These are phyloP conservation scores for Carettochelys insculpta DNA, from an alignment of 2,113 vertebrate genomes.

Conservation along the genomic window DNA sequence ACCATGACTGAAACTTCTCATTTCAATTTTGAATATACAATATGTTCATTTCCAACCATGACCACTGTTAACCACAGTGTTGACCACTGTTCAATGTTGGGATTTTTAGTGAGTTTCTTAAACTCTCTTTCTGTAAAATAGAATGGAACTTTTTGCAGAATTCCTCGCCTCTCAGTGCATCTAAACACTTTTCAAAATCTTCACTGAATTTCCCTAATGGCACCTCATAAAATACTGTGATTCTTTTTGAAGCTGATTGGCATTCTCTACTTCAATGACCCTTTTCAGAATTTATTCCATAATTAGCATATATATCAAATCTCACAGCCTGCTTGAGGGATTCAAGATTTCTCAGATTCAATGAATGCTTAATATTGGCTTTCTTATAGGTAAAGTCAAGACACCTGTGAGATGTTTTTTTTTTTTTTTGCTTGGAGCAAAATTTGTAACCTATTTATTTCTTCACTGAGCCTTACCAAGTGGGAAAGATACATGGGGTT, in stretches of 20 bases:
- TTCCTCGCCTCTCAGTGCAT: background rate
- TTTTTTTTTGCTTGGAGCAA: conserved; percentile 18
- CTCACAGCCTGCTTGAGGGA: background rate
- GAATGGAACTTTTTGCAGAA: background rate
- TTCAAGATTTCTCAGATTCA: conserved; percentile 15
- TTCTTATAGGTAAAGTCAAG: background rate
- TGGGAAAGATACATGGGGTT: background rate
- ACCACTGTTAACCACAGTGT: background rate
- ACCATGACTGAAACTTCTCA: background rate
- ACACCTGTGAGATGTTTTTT: background rate
- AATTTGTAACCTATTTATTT: background rate
- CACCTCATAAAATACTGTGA: background rate
- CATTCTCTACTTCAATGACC: background rate
- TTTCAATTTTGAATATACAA: background rate
- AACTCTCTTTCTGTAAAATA: background rate
- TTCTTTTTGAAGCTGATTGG: background rate
- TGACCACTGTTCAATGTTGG: background rate
- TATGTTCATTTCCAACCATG: background rate
- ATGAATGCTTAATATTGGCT: background rate
- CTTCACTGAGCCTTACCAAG: background rate
- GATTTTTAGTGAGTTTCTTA: background rate
- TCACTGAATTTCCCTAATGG: background rate
- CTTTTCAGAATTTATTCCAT: conserved; percentile 4
- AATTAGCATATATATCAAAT: conserved; percentile 43
- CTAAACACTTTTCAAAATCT: background rate